A percentile compares a stretch with the other conserved stretches of the same genome.
Conservation (phyloP, 2,888 invertebrate genomes). For the Priocnemis perturbator region DNA sequence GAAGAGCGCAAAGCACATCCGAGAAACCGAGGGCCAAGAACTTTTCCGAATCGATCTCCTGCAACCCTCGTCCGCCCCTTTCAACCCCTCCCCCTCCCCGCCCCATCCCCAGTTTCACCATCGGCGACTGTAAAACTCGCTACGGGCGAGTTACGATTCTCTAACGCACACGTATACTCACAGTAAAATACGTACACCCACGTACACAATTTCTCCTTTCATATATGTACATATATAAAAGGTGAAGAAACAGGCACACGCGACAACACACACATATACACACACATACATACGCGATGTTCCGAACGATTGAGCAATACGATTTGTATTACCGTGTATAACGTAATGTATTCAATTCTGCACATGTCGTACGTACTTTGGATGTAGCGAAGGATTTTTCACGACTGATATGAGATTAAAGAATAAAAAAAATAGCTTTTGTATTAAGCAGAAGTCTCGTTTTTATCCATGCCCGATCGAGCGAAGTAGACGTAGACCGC, state of each 20-base stretch:
- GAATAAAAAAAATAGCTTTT: constrained; percentile 60
- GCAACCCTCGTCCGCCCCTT: background rate
- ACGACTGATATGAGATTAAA: constrained; percentile 63
- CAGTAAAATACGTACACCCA: constrained; percentile 11
- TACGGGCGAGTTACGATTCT: no score
- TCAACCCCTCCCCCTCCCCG: constrained; percentile 12
- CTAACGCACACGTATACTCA: constrained; percentile 9
- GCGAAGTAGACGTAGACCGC: background rate
- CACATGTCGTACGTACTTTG: constrained; percentile 61
- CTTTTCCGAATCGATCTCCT: constrained; percentile 47
- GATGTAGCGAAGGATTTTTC: constrained; percentile 62
- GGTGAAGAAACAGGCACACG: background rate
- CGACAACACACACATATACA: constrained; percentile 15
- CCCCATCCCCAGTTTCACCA: constrained; percentile 6
- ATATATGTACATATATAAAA: background rate
- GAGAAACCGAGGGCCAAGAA: constrained; percentile 19
- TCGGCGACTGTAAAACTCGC: background rate
- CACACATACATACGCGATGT: constrained; percentile 51
- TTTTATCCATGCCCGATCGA: constrained; percentile 7
- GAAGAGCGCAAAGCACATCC: constrained; percentile 20
- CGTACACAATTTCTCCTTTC: constrained; percentile 2
- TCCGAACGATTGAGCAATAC: constrained; percentile 61
- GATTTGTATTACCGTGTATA: constrained; percentile 61
- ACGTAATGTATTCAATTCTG: constrained; percentile 61
- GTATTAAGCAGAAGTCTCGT: constrained; percentile 39